Percentiles rank a stretch among this genome's conserved stretches.
These are phyloP conservation scores for Aphelenchoides bicaudatus DNA, from an alignment of 2,888 invertebrate species.

Conservation along the genomic window DNA sequence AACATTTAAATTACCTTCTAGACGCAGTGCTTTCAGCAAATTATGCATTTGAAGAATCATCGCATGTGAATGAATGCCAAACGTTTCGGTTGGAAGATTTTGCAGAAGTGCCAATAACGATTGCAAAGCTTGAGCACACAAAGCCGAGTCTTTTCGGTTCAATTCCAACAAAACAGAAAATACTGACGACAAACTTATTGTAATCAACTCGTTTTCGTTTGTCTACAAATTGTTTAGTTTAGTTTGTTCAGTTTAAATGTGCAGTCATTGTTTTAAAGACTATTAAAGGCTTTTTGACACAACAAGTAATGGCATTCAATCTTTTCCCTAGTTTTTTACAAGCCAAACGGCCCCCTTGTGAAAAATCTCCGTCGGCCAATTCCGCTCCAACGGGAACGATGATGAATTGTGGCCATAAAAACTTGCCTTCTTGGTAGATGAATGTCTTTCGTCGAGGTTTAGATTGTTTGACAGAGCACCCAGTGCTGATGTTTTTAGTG, in stretches of 20 bases:
- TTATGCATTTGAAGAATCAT: conserved; percentile 76
- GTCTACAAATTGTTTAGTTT: conserved; percentile 1
- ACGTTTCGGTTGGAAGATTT: conserved; percentile 80
- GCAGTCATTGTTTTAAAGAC: too few species aligned
- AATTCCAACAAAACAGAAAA: conserved; percentile 87
- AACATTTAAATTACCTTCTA: conserved; percentile 32
- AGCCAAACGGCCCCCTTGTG: too few species aligned
- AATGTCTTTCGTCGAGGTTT: not conserved
- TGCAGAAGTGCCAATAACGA: conserved; percentile 86
- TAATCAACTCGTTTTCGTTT: conserved; percentile 57
- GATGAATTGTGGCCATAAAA: too few species aligned
- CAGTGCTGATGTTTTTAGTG: conserved; percentile 7
- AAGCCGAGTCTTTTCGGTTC: conserved; percentile 73
- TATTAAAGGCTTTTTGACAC: too few species aligned
- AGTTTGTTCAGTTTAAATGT: not conserved
- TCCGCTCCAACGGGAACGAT: too few species aligned
- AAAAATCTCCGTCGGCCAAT: too few species aligned
- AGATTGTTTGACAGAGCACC: not conserved
- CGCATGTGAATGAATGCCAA: conserved; percentile 76
- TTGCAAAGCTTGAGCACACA: conserved; percentile 81
- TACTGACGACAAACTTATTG: conserved; percentile 69
- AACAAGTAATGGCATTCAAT: too few species aligned
- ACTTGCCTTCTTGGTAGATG: conserved; percentile 7
- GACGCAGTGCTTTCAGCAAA: conserved; percentile 68
- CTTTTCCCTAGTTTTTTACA: not conserved